Evolutionary conservation across 2,113 vertebrate genomes (phyloP), one percentile per base, ranked within the genome.

Genomic region (Sminthopsis crassicaudata): DNA sequence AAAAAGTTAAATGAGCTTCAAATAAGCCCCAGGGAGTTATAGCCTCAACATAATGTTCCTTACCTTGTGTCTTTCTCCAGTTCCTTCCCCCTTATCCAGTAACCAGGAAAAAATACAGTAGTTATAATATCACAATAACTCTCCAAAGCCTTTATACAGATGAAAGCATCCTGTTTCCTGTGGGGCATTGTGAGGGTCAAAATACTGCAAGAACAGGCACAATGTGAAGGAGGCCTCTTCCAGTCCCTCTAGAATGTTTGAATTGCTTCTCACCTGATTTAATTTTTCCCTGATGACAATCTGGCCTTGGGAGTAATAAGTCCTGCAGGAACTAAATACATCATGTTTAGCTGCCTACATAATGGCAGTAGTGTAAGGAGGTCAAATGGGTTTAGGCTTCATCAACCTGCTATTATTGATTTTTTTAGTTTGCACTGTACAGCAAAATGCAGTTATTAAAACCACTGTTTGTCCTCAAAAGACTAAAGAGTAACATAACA

Each of bases 211-310:
- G 14, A 90, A 53, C 51, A 94, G 91, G 10, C 95, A 52, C 23
- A 92, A 53, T 92, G 84, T 95, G 89, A 97, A 97, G 55, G 55
- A 94, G 52, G 54, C 94, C 53, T 50, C 96, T 97, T 97, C 90
- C 48, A 95, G 92, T 84, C 91, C 95, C 96, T 97, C 91, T 92
- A 96, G 96, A 97, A 97, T 95, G 84, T 92, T 93, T 96, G 97
- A 95, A 97, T 98, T 97, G 95, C 94, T 94, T 95, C 95, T 98
- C 94, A 96, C 97, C 93, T 97, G 96, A 36, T 95, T 98, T 98
- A 97, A 94, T 97, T 98, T 98, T 97, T 96, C 97, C 94, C 97
- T 97, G 97, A 98, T 97, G 97, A 98, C 93, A 97, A 97, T 92
- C 95, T 94, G 95, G 97, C 94, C 96, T 97, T 96, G 92, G 96